phyloP scores from a whole-genome alignment of 2,888 invertebrate genomes.

The Idaea dimidiata region DNA sequence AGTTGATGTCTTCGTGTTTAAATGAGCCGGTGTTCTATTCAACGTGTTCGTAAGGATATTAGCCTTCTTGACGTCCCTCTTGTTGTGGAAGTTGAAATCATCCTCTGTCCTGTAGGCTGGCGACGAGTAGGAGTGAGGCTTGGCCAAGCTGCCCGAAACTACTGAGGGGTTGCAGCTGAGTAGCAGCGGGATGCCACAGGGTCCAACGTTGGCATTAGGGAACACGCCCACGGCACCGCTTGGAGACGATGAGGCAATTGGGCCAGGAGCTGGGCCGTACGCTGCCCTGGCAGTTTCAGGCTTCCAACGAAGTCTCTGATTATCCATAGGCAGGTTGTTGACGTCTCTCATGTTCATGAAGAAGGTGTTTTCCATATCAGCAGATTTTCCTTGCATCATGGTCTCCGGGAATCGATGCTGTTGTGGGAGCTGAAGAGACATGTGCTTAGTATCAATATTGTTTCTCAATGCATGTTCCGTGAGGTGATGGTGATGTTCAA shows the following conservation, averaged over 20 bases:
- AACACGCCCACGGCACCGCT: slow-evolving; percentile 58
- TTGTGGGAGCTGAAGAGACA: slow-evolving; percentile 15
- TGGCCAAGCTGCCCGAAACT: slow-evolving; percentile 59
- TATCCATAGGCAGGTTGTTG: slow-evolving; percentile 36
- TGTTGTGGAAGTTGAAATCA: slow-evolving; percentile 54
- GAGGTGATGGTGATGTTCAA: slow-evolving; percentile 25
- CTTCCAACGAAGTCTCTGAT: slow-evolving; percentile 45
- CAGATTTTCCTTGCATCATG: slow-evolving; percentile 40
- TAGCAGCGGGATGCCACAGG: slow-evolving; percentile 65
- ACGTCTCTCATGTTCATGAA: slow-evolving; percentile 46
- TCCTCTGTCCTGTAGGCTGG: slow-evolving; percentile 58
- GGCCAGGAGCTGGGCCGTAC: slow-evolving; percentile 40
- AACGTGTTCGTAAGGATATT: slow-evolving; percentile 26
- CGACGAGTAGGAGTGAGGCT: slow-evolving; percentile 45
- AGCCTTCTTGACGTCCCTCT: slow-evolving; percentile 53
- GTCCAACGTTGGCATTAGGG: slow-evolving; percentile 62
- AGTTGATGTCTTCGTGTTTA: slow-evolving; percentile 31
- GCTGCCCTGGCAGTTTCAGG: slow-evolving; percentile 46
- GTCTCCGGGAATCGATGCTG: slow-evolving; percentile 19
- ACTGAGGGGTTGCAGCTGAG: slow-evolving; percentile 71
- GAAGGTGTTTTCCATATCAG: slow-evolving; percentile 38
- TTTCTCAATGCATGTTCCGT: slow-evolving; percentile 17
- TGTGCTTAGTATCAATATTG: slow-evolving; percentile 15
- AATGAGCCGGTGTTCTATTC: slow-evolving; percentile 24
- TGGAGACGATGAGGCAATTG: slow-evolving; percentile 18